Evolutionary conservation across 2,113 vertebrate species (phyloP).

Genomic region (Oncorhynchus nerka): DNA sequence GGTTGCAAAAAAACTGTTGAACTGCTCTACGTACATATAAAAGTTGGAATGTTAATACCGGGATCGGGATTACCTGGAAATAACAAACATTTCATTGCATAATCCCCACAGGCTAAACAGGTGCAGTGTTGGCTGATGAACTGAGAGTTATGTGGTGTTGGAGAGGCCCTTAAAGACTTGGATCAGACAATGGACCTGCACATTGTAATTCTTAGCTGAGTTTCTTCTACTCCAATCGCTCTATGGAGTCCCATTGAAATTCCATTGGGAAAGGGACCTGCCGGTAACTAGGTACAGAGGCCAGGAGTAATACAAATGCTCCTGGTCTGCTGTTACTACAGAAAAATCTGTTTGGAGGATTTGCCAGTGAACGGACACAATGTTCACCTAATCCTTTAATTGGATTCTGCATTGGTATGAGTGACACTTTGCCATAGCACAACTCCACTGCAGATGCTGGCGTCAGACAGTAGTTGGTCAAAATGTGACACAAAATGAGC

Average conservation of each 20-base stretch:
- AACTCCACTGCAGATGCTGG: too few species aligned
- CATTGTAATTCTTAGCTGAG: neutral
- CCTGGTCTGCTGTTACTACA: too few species aligned
- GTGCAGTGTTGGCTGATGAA: neutral
- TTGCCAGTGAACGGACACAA: too few species aligned
- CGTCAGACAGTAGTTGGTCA: too few species aligned
- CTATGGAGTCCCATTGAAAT: neutral
- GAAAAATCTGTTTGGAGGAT: too few species aligned
- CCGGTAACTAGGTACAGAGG: neutral
- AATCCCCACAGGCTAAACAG: slow-evolving; percentile 42
- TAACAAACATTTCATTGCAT: slow-evolving; percentile 49
- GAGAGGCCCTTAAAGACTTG: slow-evolving; percentile 15
- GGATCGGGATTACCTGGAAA: slow-evolving; percentile 50
- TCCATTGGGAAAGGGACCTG: neutral
- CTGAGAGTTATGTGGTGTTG: slow-evolving; percentile 20
- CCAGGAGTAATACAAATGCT: too few species aligned
- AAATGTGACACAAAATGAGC: too few species aligned
- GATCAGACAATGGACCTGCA: neutral
- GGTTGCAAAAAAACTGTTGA: neutral
- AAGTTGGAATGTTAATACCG: slow-evolving; percentile 44
- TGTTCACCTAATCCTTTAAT: too few species aligned
- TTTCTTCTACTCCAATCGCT: neutral
- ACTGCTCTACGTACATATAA: slow-evolving; percentile 9
- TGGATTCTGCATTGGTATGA: too few species aligned
- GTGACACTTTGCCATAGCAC: too few species aligned